phyloP scores from a whole-genome alignment of 2,888 invertebrate species.

The Drosophila atripex region DNA sequence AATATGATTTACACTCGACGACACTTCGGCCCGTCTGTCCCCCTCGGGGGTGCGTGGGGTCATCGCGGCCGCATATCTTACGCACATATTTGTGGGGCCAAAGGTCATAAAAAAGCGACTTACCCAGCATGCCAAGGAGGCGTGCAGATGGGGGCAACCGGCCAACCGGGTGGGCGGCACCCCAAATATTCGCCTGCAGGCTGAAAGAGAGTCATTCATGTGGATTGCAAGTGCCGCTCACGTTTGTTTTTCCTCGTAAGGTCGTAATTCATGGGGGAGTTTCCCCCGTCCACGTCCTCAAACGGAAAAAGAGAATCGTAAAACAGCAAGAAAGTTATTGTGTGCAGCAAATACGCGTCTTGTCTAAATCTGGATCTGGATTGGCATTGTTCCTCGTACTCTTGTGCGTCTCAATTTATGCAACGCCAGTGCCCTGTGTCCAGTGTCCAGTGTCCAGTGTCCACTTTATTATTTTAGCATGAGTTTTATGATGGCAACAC shows the following conservation, averaged over 20 bases:
- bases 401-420: conserved; percentile 30
- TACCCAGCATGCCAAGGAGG: conserved; percentile 42
- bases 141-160: neutral
- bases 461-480: conserved; percentile 44
- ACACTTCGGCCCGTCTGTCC: conserved; percentile 37
- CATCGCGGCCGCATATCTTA: conserved; percentile 50
- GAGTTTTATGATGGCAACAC: conserved; percentile 38
- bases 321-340: conserved; percentile 42
- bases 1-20: conserved; percentile 73
- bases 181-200: conserved; percentile 20
- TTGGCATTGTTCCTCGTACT: conserved; percentile 13
- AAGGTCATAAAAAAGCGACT: conserved; percentile 73
- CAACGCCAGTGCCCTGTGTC: conserved; percentile 4
- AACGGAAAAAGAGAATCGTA: conserved; percentile 23
- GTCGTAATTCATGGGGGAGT: conserved; percentile 31
- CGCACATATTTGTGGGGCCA: conserved; percentile 64
- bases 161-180: no score
- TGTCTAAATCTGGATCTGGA: conserved; percentile 32
- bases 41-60: conserved; percentile 5
- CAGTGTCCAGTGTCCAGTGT: conserved; percentile 5
- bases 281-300: neutral
- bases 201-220: conserved; percentile 22
- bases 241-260: conserved; percentile 21
- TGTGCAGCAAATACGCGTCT: conserved; percentile 46
- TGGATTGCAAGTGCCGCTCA: conserved; percentile 37